These are phyloP conservation scores for Cephus nigrinus DNA, from an alignment of 2,888 invertebrate species.

Conservation along the genomic window DNA sequence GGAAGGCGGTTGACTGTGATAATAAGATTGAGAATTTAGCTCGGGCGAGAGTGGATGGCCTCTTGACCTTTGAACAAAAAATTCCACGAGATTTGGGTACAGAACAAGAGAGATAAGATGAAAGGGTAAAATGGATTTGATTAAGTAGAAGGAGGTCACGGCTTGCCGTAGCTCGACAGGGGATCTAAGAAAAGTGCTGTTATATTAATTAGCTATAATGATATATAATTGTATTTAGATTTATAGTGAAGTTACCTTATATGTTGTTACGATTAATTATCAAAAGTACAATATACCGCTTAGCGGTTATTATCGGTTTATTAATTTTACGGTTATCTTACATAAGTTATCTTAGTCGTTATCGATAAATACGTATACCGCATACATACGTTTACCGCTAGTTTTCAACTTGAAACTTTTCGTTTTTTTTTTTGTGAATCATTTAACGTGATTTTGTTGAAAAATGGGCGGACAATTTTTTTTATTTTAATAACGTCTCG, in stretches of 20 bases:
- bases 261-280: slow-evolving; percentile 26
- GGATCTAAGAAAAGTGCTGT: slow-evolving; percentile 53
- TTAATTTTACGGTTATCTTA: not conserved
- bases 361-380: not conserved
- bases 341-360: not conserved
- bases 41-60: slow-evolving; percentile 7
- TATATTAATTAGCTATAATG: slow-evolving; percentile 51
- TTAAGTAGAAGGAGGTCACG: not conserved
- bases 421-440: not conserved
- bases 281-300: not conserved
- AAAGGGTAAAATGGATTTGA: not conserved
- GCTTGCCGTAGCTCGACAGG: slow-evolving; percentile 27
- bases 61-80: not conserved
- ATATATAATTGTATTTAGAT: slow-evolving; percentile 34
- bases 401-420: not conserved
- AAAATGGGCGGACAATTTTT: not conserved
- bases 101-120: not conserved
- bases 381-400: not conserved
- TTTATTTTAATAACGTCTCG: not conserved
- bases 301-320: not conserved
- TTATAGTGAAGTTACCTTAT: slow-evolving; percentile 16
- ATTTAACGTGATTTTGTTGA: not conserved
- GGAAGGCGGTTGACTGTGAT: slow-evolving; percentile 57
- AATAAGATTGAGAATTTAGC: slow-evolving; percentile 50
- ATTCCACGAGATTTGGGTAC: not conserved